phyloP scores from a whole-genome alignment of 2,113 vertebrate genomes.

The Oenanthe oenanthe region DNA sequence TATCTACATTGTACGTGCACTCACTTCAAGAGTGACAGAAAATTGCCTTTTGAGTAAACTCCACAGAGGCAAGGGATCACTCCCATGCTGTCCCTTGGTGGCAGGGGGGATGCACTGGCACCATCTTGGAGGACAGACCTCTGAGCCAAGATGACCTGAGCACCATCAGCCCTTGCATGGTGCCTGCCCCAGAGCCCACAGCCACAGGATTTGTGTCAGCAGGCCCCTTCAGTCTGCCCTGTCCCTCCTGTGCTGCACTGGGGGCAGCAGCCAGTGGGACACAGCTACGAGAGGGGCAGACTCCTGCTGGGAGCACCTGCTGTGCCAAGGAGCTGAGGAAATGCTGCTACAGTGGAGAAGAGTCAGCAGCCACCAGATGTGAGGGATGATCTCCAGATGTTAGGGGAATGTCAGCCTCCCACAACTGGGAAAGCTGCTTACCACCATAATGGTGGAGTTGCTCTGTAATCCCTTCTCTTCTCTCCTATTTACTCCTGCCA shows the following conservation, averaged over 20 bases:
- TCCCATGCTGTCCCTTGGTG: neutral
- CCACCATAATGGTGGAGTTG: neutral
- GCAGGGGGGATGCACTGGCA: neutral
- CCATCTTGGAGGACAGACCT: neutral
- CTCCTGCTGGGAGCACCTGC: neutral
- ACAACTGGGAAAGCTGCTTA: neutral
- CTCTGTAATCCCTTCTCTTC: neutral
- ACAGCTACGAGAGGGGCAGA: neutral
- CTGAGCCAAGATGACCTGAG: neutral
- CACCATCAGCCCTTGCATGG: neutral
- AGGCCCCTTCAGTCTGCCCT: neutral
- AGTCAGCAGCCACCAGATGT: neutral
- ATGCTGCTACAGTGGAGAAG: neutral
- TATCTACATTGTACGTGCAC: neutral
- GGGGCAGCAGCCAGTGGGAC: neutral
- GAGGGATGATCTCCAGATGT: neutral
- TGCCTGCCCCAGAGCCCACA: neutral
- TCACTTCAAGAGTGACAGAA: neutral
- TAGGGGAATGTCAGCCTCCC: neutral
- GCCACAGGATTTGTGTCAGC: neutral
- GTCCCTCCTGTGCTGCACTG: neutral
- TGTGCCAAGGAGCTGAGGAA: neutral
- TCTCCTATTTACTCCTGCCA: constrained; percentile 2
- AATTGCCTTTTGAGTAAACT: neutral
- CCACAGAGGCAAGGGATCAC: neutral